Conservation (phyloP, 2,797 vertebrate genomes). For the Micrastur ruficollis region DNA sequence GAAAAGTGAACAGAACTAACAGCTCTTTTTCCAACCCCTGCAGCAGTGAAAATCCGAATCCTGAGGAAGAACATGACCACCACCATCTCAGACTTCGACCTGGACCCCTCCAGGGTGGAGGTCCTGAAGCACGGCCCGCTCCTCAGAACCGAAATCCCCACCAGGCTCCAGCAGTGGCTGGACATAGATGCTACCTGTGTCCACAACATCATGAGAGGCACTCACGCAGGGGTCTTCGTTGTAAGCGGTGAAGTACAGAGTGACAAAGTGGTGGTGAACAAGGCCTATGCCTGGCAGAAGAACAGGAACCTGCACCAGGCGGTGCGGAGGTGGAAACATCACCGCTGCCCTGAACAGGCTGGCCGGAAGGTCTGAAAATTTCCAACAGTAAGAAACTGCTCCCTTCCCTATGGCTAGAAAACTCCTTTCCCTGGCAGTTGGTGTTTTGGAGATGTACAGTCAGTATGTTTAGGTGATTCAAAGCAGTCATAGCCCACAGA, state of each 20-base stretch:
- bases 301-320: slow-evolving; percentile 82
- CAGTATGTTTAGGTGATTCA: neutral
- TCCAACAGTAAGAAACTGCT: neutral
- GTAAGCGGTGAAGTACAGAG: slow-evolving; percentile 81
- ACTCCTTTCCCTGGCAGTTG: slow-evolving; percentile 3
- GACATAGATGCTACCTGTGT: slow-evolving; percentile 84
- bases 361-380: neutral
- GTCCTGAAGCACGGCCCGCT: slow-evolving; percentile 84
- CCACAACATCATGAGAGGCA: slow-evolving; percentile 82
- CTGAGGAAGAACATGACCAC: slow-evolving; percentile 75
- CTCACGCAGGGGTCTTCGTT: slow-evolving; percentile 76
- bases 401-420: slow-evolving; percentile 25
- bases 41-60: slow-evolving; percentile 85
- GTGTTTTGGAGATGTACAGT: neutral
- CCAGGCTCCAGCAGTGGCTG: slow-evolving; percentile 81
- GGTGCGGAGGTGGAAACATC: slow-evolving; percentile 79
- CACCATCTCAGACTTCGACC: slow-evolving; percentile 77
- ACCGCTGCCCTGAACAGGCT: slow-evolving; percentile 75
- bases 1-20: neutral
- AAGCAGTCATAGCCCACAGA: neutral
- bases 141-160: slow-evolving; percentile 74
- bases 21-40: neutral
- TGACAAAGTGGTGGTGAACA: slow-evolving; percentile 81
- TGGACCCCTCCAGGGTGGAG: slow-evolving; percentile 78
- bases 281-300: slow-evolving; percentile 82